Base-by-base conservation (phyloP, 2,113 vertebrate species). In the Tamias sibiricus region DNA sequence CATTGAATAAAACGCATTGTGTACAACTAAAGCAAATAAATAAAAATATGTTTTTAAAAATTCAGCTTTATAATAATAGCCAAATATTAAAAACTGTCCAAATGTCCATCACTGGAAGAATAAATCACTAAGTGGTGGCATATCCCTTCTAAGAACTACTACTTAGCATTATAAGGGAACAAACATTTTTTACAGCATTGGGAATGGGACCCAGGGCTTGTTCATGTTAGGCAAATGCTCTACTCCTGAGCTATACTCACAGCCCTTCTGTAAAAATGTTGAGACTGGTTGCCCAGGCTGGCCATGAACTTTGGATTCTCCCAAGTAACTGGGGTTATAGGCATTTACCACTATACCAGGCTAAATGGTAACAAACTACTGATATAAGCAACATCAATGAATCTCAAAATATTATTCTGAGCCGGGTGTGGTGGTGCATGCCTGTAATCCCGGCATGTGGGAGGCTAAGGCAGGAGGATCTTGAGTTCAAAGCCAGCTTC, bases 31-130 rank as follows among this genome's bases (percentile, higher is more conserved):
- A n/a, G n/a, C n/a, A n/a, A n/a, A n/a, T n/a, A n/a, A n/a, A n/a
- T n/a, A n/a, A n/a, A n/a, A n/a, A n/a, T n/a, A n/a, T n/a, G n/a
- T n/a, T n/a, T n/a, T n/a, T n/a, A n/a, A n/a, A n/a, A n/a, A n/a
- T n/a, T n/a, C n/a, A n/a, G n/a, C n/a, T n/a, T n/a, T n/a, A n/a
- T 92, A 28, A 72, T 84, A 92, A 80, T 44, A 66, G 44, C 69
- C 83, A 95, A 95, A 90, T 30, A 40, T 75, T 68, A 49, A 37
- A 88, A 93, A 90, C 47, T 19, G 52, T 17, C 71, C 62, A 83
- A 82, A 89, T 62, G 32, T 42, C 24, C n/a, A 88, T 88, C 64
- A 64, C 40, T 9, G 54, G 49, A 22, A 87, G 80, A 91, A 82
- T 49, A 92, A 85, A 80, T 80, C 30, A 80, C 42, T 84, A 44